A percentile compares a stretch with the other conserved stretches of the same genome.
phyloP scores from a whole-genome alignment of 2,888 invertebrate species.

The Ptychoptera albimana region DNA sequence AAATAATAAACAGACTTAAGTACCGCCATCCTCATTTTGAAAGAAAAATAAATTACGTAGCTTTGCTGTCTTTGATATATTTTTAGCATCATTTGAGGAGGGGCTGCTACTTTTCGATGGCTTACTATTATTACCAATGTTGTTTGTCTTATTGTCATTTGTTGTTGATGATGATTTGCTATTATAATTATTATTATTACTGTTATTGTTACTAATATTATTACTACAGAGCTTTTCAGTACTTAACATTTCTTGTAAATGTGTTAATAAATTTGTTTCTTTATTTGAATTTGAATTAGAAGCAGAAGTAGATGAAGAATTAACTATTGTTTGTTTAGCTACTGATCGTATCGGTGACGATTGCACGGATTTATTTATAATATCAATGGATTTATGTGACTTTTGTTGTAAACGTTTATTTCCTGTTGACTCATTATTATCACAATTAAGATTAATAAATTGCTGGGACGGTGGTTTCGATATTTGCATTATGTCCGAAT shows the following conservation, averaged over 20 bases:
- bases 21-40: constrained; percentile 3
- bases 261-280: too few relatives aligned
- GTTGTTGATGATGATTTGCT: not conserved
- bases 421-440: not conserved
- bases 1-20: not conserved
- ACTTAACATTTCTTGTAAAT: too few relatives aligned
- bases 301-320: too few relatives aligned
- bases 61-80: constrained; percentile 15
- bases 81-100: not conserved
- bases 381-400: too few relatives aligned
- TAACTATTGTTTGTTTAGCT: not conserved
- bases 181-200: not conserved
- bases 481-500: constrained; percentile 4
- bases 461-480: not conserved
- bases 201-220: not conserved
- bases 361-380: too few relatives aligned
- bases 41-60: constrained; percentile 16
- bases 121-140: constrained; percentile 2
- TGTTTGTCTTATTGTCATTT: constrained; percentile 6
- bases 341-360: not conserved
- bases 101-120: not conserved
- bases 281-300: too few relatives aligned
- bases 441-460: not conserved
- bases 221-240: too few relatives aligned
- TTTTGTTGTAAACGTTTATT: not conserved